Evolutionary conservation across 2,888 invertebrate genomes (phyloP), one percentile per base, ranked within the genome.

Genomic region (Rhagonycha lutea): DNA sequence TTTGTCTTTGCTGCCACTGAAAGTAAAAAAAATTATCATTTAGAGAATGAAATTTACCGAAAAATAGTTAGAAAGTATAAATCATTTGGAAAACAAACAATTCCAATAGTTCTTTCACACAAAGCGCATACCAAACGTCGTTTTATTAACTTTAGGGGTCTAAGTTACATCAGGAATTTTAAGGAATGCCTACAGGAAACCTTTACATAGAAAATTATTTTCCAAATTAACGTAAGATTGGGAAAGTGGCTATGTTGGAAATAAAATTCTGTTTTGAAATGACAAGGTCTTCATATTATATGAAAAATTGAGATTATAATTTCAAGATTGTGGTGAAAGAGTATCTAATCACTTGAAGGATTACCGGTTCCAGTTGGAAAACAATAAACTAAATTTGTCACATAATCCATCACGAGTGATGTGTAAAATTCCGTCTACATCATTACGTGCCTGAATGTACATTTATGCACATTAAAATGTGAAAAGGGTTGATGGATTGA

Each of bases 1-100:
- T 74, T 97, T 91, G 84, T 96, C 96, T 83, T 95, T 92, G 85
- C 94, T 94, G 62, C 96, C 96, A 90, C 95, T 94, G 89, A 4
- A 89, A 85, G 10, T 14, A n/a, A 47, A 14, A 32, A 32, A 2
- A 5, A 23, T 32, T 12, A n/a, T 32, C 32, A 12, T 32, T n/a
- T 4, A 0, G 32, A 32, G 12, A 32, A 12, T n/a, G 12, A 4
- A 32, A 32, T 12, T 18, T 12, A 12, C 32, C 5, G 32, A 32
- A 32, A 32, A 32, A n/a, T 32, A 32, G 32, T 32, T 32, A 12
- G 32, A 32, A 32, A 32, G 32, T 12, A 32, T 32, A 12, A 32
- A 32, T 12, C 12, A 12, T 12, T 32, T 32, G 12, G 32, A 32
- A 32, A 32, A 32, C 32, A 32, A 32, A 32, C 32, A 32, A 32